Conservation (phyloP, 2,113 vertebrate genomes). For the Rutilus rutilus region DNA sequence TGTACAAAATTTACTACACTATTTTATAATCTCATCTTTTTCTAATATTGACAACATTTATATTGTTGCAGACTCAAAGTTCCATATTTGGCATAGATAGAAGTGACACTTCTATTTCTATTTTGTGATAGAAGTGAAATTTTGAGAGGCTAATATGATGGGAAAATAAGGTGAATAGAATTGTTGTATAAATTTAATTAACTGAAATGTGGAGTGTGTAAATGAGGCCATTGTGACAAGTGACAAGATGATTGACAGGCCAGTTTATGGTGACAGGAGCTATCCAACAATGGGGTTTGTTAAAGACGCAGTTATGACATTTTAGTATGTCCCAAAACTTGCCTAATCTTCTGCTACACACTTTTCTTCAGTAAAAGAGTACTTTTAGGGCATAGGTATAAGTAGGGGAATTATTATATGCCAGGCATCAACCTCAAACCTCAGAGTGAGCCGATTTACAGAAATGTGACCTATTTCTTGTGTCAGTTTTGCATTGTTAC, state of each 20-base stretch:
- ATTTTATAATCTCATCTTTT: no score
- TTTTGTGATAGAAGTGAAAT: no score
- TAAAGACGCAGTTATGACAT: not conserved
- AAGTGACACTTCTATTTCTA: no score
- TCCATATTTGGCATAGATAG: no score
- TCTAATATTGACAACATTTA: no score
- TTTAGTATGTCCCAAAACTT: not conserved
- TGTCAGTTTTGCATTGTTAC: not conserved
- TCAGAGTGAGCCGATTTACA: not conserved
- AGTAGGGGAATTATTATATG: not conserved
- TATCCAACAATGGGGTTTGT: not conserved
- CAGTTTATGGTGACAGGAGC: not conserved
- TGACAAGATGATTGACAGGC: not conserved
- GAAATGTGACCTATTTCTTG: not conserved
- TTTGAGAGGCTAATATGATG: no score
- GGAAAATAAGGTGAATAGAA: not conserved
- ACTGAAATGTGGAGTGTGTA: not conserved
- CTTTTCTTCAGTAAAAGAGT: not conserved
- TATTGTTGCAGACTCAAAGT: no score
- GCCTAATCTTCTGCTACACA: not conserved
- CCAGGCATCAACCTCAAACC: not conserved
- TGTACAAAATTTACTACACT: no score
- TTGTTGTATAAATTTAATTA: not conserved
- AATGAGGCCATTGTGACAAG: not conserved
- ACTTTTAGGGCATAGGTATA: not conserved